Base-by-base conservation (phyloP, 1,140 invertebrate genomes). In the Drosophila burlai region DNA sequence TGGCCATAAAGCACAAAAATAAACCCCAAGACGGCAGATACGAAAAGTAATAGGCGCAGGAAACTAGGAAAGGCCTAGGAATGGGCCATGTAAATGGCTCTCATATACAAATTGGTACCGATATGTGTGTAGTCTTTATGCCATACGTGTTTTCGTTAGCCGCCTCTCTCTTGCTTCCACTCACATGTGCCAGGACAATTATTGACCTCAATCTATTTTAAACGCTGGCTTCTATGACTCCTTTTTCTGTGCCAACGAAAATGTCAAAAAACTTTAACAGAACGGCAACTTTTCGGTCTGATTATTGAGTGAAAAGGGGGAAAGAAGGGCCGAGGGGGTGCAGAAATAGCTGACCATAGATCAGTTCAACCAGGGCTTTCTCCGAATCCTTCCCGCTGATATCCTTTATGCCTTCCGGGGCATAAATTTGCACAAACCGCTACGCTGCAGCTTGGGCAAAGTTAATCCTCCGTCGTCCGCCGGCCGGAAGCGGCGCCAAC, bases 201-300 rank as follows among this genome's bases (percentile, higher is more conserved):
- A 85, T 85, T 81, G 82, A 78, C 82, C 82, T 74, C 82, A 84
- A 85, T 85, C 82, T 81, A 81, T 81, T 85, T 85, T 78, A 84
- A 84, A 66, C 81, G 81, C 43, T 77, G 65, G 43, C 47, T 26
- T 26, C 24, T 76, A 68, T 50, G 63, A 65, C 64, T 47, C 67
- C 67, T 50, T 68, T 54, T 63, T 31, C 21, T 45, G 49, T 58
- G 62, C 46, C 60, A 57, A 18, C 61, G 31, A 59, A 77, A 78
- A 46, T 78, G 65, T 78, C 54, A 69, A 80, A 58, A 60, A 81
- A 72, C 59, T 71, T 63, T 77, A 36, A 46, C 38, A 40, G 63
- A 78, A 46, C 78, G 64, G 26, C 65, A 81, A 72, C 67, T 49
- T 64, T 76, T 73, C 52, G 59, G 66, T 29, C 60, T 77, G 59